Conservation (phyloP, 2,888 invertebrate genomes). For the Rhingia campestris region DNA sequence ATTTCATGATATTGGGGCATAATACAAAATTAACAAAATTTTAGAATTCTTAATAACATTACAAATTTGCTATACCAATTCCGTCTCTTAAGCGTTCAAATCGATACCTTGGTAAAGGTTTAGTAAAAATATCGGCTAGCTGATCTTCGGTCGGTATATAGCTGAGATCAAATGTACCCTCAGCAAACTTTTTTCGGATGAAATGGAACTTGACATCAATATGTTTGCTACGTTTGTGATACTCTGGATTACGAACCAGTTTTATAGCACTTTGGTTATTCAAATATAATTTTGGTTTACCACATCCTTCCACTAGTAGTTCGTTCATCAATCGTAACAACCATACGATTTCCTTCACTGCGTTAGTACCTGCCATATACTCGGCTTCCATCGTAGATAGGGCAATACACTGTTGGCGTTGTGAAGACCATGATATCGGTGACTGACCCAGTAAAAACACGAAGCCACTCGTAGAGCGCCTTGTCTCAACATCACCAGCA, state of each 20-base stretch:
- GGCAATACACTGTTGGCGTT: constrained; percentile 25
- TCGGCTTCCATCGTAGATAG: constrained; percentile 39
- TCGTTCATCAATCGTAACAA: constrained; percentile 20
- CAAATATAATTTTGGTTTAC: background rate
- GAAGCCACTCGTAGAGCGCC: constrained; percentile 64
- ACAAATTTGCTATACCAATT: background rate
- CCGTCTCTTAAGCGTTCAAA: constrained; percentile 17
- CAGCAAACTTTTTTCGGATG: constrained; percentile 18
- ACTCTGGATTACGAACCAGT: constrained; percentile 28
- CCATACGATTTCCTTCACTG: constrained; percentile 41
- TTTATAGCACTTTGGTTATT: constrained; percentile 43
- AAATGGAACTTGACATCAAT: constrained; percentile 13
- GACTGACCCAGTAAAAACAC: constrained; percentile 31
- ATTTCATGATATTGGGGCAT: too few species aligned
- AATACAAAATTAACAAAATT: too few species aligned
- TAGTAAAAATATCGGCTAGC: constrained; percentile 37
- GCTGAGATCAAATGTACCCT: constrained; percentile 10
- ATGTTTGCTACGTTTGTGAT: background rate
- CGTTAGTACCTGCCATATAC: constrained; percentile 35
- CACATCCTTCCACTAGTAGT: constrained; percentile 2
- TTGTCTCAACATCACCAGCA: constrained; percentile 56
- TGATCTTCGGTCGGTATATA: constrained; percentile 29
- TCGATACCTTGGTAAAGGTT: constrained; percentile 1
- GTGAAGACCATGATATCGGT: constrained; percentile 38
- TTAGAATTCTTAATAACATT: background rate